Base-by-base conservation (phyloP, 2,888 invertebrate genomes). In the Spicauda simplicius region DNA sequence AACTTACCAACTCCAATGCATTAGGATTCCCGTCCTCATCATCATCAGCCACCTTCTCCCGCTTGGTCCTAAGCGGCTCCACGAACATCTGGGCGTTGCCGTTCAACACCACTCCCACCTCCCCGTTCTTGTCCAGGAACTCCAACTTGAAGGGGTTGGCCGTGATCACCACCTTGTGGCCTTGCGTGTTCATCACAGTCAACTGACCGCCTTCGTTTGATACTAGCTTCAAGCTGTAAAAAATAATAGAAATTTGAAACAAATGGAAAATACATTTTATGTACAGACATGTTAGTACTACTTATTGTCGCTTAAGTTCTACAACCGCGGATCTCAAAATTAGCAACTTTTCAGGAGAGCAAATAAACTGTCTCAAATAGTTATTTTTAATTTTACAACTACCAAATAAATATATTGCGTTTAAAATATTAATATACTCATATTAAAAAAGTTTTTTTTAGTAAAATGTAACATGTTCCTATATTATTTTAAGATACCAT, bases 51-150 rank as follows among this genome's bases (percentile, higher is more conserved):
- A 80, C 78, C 62, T 80, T 87, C 77, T 94, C 94, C 58, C 93
- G 93, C 81, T 96, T 97, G 25, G 88, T 89, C 73, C 97, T 94
- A 72, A 97, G 93, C 72, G 99, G 98, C 82, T 99, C 99, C 83
- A 99, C 97, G 76, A 97, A 95, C 86, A 99, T 95, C 74, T 99
- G 95, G n/a, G 97, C 97, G 77, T 97, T 96, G 19, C 97, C 96
- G 90, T 99, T 99, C 18, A 97, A 91, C 19, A 96, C 95, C 12
- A 97, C 95, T 0, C 97, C 96, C 12, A 97, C 94, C 0, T 95
- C 94, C 25, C 95, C 94, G 45, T 95, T 94, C 69, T 94, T 94
- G 70, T 95, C 95, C 76, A 95, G 96, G 76, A 98, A 95, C 83
- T 99, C 98, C 5, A 99, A 84, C 81, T 96, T 96, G 78, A 99